A percentile compares a stretch with the other conserved stretches of the same genome.
Conservation (phyloP, 2,113 vertebrate genomes). For the Regulus satrapa region DNA sequence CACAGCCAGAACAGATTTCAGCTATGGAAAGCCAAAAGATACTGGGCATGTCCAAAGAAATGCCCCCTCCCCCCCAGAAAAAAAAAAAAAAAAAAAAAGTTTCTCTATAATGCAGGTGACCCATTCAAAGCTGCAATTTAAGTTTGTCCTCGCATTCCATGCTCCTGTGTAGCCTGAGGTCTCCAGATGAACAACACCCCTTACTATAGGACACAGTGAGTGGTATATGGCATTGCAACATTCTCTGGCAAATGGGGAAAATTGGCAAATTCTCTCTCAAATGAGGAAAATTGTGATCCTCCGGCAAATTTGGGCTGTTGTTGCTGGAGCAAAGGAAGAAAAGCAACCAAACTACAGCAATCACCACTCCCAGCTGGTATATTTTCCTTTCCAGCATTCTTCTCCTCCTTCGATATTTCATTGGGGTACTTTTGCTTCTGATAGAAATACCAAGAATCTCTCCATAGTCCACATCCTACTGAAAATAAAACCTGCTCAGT, state of each 20-base stretch:
- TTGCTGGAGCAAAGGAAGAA: background rate
- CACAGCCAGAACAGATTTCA: background rate
- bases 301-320: background rate
- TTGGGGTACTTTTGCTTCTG: background rate
- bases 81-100: background rate
- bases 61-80: fast-evolving
- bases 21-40: background rate
- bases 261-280: background rate
- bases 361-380: background rate
- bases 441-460: background rate
- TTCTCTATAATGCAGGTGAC: background rate
- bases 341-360: background rate
- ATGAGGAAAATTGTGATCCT: background rate
- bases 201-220: fast-evolving
- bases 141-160: background rate
- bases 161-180: background rate
- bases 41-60: background rate
- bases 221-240: fast-evolving
- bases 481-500: background rate
- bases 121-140: background rate
- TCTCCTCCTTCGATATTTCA: background rate
- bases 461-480: background rate
- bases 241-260: background rate
- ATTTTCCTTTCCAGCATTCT: background rate
- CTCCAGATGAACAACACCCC: background rate